A percentile compares a stretch with the other conserved stretches of the same genome.
These are phyloP conservation scores for Arctocebus calabarensis DNA, from an alignment of 2,797 vertebrate species.

Conservation along the genomic window DNA sequence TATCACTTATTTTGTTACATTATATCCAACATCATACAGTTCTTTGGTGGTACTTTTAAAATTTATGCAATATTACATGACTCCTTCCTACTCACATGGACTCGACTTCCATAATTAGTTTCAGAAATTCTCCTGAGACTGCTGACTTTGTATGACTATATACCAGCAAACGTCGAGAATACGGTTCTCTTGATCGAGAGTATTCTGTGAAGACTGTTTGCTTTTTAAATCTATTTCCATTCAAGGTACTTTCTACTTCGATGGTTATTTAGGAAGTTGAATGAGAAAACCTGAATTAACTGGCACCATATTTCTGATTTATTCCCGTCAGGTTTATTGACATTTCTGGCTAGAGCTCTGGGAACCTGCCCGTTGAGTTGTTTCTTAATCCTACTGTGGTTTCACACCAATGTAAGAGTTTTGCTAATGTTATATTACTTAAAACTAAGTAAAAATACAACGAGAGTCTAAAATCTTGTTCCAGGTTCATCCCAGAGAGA, in stretches of 20 bases:
- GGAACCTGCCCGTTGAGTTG: constrained; percentile 36
- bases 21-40: not conserved
- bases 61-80: constrained; percentile 37
- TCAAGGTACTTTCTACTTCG: constrained; percentile 57
- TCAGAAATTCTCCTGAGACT: constrained; percentile 23
- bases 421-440: constrained; percentile 62
- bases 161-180: not conserved
- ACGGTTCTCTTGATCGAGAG: not conserved
- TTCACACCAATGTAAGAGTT: constrained; percentile 74
- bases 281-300: constrained; percentile 65
- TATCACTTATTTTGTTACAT: not conserved
- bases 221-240: constrained; percentile 17
- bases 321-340: constrained; percentile 75
- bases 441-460: constrained; percentile 66
- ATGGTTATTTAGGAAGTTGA: constrained; percentile 67
- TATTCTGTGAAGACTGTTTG: not conserved
- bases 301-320: constrained; percentile 65
- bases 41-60: not conserved
- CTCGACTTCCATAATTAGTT: not conserved
- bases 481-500: constrained; percentile 60
- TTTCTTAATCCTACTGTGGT: constrained; percentile 75
- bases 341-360: constrained; percentile 66
- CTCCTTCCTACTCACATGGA: not conserved
- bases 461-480: constrained; percentile 53
- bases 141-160: not conserved